Evolutionary conservation across 2,888 invertebrate genomes (phyloP), one percentile per base, ranked within the genome.

Genomic region (Cistogaster globosa): DNA sequence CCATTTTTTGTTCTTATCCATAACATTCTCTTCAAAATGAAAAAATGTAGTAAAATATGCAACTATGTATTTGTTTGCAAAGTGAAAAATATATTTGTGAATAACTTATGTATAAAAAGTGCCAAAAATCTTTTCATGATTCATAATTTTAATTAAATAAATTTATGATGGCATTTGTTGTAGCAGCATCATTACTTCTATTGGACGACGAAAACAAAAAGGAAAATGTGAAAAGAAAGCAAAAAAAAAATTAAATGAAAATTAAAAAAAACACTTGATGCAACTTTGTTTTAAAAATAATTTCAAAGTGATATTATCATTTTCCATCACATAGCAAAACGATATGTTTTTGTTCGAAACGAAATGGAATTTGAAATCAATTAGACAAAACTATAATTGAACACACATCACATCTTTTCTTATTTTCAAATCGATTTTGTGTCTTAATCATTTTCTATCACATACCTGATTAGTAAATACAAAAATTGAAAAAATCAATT

Each of bases 271-370:
- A n/a, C n/a, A n/a, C n/a, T 38, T 38, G 11, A 22, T 32, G n/a
- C n/a, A n/a, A n/a, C n/a, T n/a, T 65, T 51, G 51, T 32, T 48
- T 65, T 65, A 65, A 62, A 62, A 62, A 62, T 16, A 62, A 62
- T 62, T 62, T 62, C 38, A 65, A 51, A 69, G 42, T 57, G 42
- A 69, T 69, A 42, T 22, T 42, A 69, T 69, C 16, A 42, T 57
- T 69, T 68, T 68, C 38, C 53, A 68, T 68, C 67, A 53, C 67
- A 68, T 68, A 38, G 36, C 67, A 68, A 68, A 68, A 68, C 67
- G n/a, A 53, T 68, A 38, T 36, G 32, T 36, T 68, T 68, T 68
- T 68, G 38, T 18, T 68, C 38, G 53, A 68, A 68, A 51, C 26
- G 26, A 67, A 67, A 67, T 67, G 12, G 45, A 45, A 45, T 45